Evolutionary conservation across 1,140 invertebrate species (phyloP), one percentile per base, ranked within the genome.

Genomic region (Venturia canescens): DNA sequence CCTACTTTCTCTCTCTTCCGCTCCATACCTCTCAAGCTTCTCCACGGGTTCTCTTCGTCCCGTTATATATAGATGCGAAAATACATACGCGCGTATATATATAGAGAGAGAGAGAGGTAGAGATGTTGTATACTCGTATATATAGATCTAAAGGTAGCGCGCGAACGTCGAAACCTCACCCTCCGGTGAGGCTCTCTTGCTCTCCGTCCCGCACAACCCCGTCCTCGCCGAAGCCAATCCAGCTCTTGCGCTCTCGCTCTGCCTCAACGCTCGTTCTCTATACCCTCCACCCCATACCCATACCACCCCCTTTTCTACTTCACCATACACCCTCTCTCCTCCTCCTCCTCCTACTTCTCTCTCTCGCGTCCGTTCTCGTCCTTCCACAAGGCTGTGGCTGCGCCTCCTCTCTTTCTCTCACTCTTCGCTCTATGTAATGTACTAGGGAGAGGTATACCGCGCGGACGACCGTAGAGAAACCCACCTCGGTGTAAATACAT

Each of bases 401-500:
- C 21, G n/a, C 27, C 21, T n/a, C 71, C 81, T 53, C 77, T 80
- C 57, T 23, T 72, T 66, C 18, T 67, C 72, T 53, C 81, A 38
- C 78, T 72, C 29, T 75, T 38, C 69, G n/a, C 71, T 75, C 81
- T 82, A 70, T 82, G 83, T 80, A 84, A 82, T 84, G 80, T 80
- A 83, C 80, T 78, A 81, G 80, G 57, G 72, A 78, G 57, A 77
- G 72, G 48, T 71, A 77, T 66, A 34, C 31, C 74, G 60, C 71
- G 79, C 71, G 77, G 75, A 27, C 60, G 77, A 80, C 44, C 83
- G 77, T 80, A 81, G 80, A 82, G 80, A 82, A 83, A 83, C 78
- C 66, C 83, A 83, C 80, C 80, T 81, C 84, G 75, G 84, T 84
- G 84, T 84, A 84, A 84, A 84, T 84, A 83, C 83, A 84, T 84